These are phyloP conservation scores for Chinchilla lanigera DNA, from an alignment of 2,113 vertebrate genomes.

Conservation along the genomic window DNA sequence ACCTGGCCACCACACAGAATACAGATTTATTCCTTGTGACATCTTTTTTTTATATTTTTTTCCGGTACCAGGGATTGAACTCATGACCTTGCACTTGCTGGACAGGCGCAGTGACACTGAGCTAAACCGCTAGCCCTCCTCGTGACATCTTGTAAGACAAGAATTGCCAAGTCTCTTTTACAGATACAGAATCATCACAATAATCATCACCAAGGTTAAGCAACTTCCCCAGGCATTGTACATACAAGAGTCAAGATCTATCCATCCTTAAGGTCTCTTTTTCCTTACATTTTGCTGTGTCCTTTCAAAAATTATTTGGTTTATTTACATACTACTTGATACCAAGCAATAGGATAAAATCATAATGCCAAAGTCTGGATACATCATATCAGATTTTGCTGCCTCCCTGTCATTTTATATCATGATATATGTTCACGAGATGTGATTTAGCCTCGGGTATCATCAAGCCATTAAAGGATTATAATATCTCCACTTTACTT, in stretches of 20 bases:
- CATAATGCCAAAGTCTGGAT: not conserved
- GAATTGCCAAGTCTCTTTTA: not conserved
- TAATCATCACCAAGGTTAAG: not conserved
- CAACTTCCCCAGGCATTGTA: not conserved
- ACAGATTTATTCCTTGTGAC: not conserved
- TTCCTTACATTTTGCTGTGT: not conserved
- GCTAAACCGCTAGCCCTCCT: too few species aligned
- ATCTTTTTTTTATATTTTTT: too few species aligned
- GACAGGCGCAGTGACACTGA: too few species aligned
- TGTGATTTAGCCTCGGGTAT: not conserved
- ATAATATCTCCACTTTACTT: not conserved
- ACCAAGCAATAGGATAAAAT: not conserved
- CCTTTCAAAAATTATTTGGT: not conserved
- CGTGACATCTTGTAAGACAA: not conserved
- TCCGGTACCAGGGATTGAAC: too few species aligned
- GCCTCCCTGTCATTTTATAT: not conserved
- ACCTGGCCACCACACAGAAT: too few species aligned
- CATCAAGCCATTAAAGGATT: not conserved
- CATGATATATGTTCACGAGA: not conserved
- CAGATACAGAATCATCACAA: not conserved
- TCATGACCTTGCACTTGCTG: too few species aligned
- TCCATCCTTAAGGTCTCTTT: not conserved
- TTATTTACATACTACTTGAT: not conserved
- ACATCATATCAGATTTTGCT: not conserved
- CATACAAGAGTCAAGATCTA: not conserved